phyloP scores from a whole-genome alignment of 2,113 vertebrate genomes.

The Rostratula benghalensis region DNA sequence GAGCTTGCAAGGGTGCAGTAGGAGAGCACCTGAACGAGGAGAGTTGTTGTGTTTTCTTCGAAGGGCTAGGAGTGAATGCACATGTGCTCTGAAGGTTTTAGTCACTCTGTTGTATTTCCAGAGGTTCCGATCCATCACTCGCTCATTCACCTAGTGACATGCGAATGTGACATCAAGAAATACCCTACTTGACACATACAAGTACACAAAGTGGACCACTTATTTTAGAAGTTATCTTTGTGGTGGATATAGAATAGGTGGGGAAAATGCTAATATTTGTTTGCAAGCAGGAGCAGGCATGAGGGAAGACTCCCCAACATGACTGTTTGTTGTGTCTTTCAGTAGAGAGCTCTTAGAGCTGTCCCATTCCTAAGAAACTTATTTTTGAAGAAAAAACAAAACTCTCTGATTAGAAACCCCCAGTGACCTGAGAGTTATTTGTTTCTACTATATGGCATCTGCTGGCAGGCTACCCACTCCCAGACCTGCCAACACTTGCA shows the following conservation, averaged over 20 bases:
- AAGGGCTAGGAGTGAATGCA: background rate
- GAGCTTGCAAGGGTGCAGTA: background rate
- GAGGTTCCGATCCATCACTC: background rate
- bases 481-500: background rate
- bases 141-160: too few relatives aligned
- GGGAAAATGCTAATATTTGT: background rate
- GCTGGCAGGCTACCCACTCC: background rate
- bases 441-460: background rate
- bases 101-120: background rate
- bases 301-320: background rate
- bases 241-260: background rate
- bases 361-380: background rate
- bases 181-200: background rate
- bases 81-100: background rate
- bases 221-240: background rate
- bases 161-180: background rate
- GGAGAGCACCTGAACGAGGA: background rate
- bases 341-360: background rate
- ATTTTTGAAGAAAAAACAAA: background rate
- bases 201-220: background rate
- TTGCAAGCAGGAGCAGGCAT: background rate
- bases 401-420: background rate
- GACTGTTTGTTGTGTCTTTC: background rate
- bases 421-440: background rate
- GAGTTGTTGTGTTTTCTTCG: background rate